Evolutionary conservation across 1,140 invertebrate genomes (phyloP), one percentile per base, ranked within the genome.

Genomic region (Achatina immaculata): DNA sequence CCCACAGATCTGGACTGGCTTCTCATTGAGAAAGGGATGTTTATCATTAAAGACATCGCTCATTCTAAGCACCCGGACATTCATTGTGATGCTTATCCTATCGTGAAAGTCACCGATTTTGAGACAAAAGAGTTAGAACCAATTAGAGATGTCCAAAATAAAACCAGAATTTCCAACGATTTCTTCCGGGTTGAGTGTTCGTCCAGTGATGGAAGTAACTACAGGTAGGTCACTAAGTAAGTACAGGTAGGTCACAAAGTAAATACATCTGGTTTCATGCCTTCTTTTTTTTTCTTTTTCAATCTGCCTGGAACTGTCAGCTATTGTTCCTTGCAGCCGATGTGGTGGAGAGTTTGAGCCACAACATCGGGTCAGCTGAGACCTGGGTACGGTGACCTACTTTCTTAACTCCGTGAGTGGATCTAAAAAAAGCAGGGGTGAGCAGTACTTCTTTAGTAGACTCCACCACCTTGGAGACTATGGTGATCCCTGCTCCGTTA

Each of bases 1-100:
- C 87, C 88, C 9, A 92, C 93, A 83, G 31, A 80, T 83, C 1
- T 55, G 45, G 42, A 85, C 82, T 74, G 86, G 87, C n/a, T 81
- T 68, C 2, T 82, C 85, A 34, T 82, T 74, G 36, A 83, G 84
- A 24, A 80, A 82, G 11, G 34, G 40, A 24, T 31, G 58, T 34
- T 62, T 34, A 28, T 62, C 3, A 62, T 62, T 6, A 28, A n/a
- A 6, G 58, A 62, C 6, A 34, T 9, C 6, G 58, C 58, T 31
- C 6, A 2, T 0, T 31, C 28, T n/a, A 62, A 62, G 31, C 58
- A 62, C 28, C 58, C 58, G 0, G 21, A 62, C 16, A 62, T 62
- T 1, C 3, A 62, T 3, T 62, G 58, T 62, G 16, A 34, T 31
- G 58, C 58, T 31, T 62, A 31, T 16, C 58, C 58, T 62, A 62